Evolutionary conservation across 2,888 invertebrate species (phyloP), one percentile per base, ranked within the genome.

Genomic region (Cephalotes varians): DNA sequence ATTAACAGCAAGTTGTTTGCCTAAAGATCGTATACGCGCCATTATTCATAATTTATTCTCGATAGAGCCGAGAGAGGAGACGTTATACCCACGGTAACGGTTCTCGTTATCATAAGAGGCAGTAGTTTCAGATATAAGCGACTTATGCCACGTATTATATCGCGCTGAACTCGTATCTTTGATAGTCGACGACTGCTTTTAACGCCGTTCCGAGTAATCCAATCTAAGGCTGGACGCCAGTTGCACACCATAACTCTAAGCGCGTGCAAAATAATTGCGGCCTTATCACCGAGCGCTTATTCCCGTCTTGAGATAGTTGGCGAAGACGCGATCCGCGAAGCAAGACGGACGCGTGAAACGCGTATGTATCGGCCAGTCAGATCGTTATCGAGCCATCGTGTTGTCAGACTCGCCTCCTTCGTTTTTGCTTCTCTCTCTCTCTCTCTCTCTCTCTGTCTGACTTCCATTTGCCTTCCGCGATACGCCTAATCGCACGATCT

Each of bases 211-310:
- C 18, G 34, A 47, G 47, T 74, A 74, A 64, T 44, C 64, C 64
- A 44, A 73, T 73, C 44, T 73, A 25, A 72, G 40, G 40, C 60
- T 44, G 47, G 60, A 44, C 31, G 31, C 62, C 60, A 60, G n/a
- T 25, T 49, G 34, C 25, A 12, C n/a, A 12, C n/a, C 74, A 5
- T 34, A 21, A 25, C 40, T 31, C 12, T 12, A 44, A 44, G 44
- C 34, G 37, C 60, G 81, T 15, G 74, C 65, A 37, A 79, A 87
- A 65, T 86, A 87, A 86, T 87, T 81, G 77, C 64, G 67, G 73
- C 21, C 58, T 80, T 71, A 73, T 72, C 82, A 65, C 15, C 44
- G 37, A 12, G 54, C 54, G 64, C 31, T 54, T 73, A 37, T 82
- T 58, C 28, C 72, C 85, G 77, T 72, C 65, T 71, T 12, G 10